Evolutionary conservation across 1,140 invertebrate species (phyloP).

Genomic region (Zaprionus africanus): DNA sequence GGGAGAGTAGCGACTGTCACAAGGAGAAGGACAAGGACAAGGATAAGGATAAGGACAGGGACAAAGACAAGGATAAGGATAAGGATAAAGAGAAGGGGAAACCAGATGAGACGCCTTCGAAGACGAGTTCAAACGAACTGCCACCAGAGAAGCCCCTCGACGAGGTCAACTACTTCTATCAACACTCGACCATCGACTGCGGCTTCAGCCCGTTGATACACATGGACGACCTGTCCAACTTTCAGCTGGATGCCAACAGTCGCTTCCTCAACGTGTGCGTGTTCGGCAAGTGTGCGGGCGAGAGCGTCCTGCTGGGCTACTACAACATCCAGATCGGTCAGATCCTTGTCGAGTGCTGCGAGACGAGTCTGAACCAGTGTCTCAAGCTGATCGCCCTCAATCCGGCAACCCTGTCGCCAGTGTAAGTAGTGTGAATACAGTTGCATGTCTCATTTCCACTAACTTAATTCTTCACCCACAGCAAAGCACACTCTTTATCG

Average conservation of each 20-base stretch:
- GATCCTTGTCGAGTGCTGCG: constrained; percentile 91
- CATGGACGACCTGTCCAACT: constrained; percentile 90
- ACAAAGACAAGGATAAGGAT: constrained; percentile 20
- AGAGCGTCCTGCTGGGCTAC: constrained; percentile 90
- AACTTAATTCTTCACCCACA: constrained; percentile 63
- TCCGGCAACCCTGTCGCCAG: constrained; percentile 87
- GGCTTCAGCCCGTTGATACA: constrained; percentile 88
- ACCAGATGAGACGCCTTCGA: constrained; percentile 27
- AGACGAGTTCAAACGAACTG: not conserved
- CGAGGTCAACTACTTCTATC: constrained; percentile 75
- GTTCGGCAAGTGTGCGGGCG: constrained; percentile 87
- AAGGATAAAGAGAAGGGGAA: constrained; percentile 37
- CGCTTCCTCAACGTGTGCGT: constrained; percentile 93
- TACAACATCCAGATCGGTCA: constrained; percentile 91
- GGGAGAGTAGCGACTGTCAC: constrained; percentile 56
- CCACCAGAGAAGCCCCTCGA: constrained; percentile 29
- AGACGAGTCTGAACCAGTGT: constrained; percentile 91
- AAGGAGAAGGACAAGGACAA: constrained; percentile 43
- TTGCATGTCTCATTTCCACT: not conserved
- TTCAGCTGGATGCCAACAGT: constrained; percentile 88
- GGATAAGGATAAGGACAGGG: constrained; percentile 8
- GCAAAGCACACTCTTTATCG: constrained; percentile 86
- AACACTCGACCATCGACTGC: constrained; percentile 82
- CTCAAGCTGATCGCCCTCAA: constrained; percentile 90
- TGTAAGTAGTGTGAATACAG: constrained; percentile 81